Evolutionary conservation across 2,888 invertebrate species (phyloP), one percentile per base, ranked within the genome.

Genomic region (Rhodophaea formosa): DNA sequence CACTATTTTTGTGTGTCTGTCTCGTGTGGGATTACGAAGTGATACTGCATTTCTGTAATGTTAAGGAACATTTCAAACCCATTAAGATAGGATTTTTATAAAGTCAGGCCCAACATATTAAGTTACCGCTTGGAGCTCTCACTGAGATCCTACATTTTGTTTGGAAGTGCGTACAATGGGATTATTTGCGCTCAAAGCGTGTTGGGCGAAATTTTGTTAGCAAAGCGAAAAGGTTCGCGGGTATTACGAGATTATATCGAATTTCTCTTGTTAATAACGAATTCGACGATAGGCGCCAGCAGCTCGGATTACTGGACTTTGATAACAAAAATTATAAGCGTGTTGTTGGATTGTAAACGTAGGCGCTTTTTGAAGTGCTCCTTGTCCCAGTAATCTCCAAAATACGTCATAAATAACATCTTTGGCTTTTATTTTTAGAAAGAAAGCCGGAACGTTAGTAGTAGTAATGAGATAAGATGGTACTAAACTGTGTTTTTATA

Each of bases 121-220:
- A 7, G 43, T 53, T 52, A 42, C 39, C 3, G 7, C 39, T 23
- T 23, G 35, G 16, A 51, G 16, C 39, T 17, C 10, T 10, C 51
- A n/a, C 30, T 23, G 47, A 30, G 12, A 30, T 30, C 17, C 35
- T 35, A 35, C 16, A 51, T 51, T 39, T 43, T 42, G 43, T 43
- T 53, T 23, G 29, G 43, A 45, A 44, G 61, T 66, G 62, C 65
- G 65, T 65, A 70, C 71, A 77, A 77, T 72, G 65, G 74, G 78
- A 78, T 80, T 78, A 77, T 74, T 72, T 62, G 58, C 58, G 62
- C 58, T 62, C 65, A 65, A 64, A 61, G 71, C 69, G 70, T 60
- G 69, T 69, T 68, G 68, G 68, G 67, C 62, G 67, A 69, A 74
- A 75, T 74, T 77, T 75, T 71, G 70, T 72, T 71, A 68, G 66